Evolutionary conservation across 1,140 invertebrate genomes (phyloP).

Genomic region (Argopecten irradians): DNA sequence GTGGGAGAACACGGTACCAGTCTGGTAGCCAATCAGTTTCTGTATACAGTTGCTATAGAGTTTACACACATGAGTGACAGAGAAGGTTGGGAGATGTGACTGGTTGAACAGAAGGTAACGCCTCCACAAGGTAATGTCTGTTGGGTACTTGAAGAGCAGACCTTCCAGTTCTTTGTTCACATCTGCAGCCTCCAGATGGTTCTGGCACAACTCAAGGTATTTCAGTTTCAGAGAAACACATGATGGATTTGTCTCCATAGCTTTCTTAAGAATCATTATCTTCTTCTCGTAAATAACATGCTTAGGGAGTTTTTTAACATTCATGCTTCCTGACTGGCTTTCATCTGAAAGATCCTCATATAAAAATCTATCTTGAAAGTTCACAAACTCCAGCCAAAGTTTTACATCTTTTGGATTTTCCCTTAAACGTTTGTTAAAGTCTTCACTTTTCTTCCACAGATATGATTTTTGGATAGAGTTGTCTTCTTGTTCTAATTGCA

Average conservation of each 20-base stretch:
- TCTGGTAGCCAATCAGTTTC: constrained; percentile 60
- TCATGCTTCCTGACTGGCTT: constrained; percentile 24
- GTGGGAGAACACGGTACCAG: constrained; percentile 57
- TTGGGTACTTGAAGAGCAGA: constrained; percentile 77
- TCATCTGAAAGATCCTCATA: constrained; percentile 43
- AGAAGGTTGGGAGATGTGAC: constrained; percentile 73
- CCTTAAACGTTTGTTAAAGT: constrained; percentile 74
- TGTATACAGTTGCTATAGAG: constrained; percentile 76
- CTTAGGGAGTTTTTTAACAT: constrained; percentile 45
- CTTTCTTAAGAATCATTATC: constrained; percentile 77
- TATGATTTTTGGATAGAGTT: constrained; percentile 4
- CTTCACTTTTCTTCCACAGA: constrained; percentile 63
- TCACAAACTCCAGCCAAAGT: constrained; percentile 78
- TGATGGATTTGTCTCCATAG: constrained; percentile 77
- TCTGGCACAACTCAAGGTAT: constrained; percentile 73
- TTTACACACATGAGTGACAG: constrained; percentile 70
- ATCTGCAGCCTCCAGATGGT: constrained; percentile 72
- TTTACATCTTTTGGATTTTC: constrained; percentile 74
- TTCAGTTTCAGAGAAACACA: constrained; percentile 73
- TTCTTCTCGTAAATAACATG: constrained; percentile 76
- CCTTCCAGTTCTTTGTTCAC: constrained; percentile 77
- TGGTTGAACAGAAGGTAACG: constrained; percentile 76
- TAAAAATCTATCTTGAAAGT: constrained; percentile 75
- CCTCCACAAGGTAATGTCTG: constrained; percentile 75
- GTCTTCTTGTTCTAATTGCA: neutral